Conservation (phyloP, 2,888 invertebrate genomes). For the Athrips mouffetella region DNA sequence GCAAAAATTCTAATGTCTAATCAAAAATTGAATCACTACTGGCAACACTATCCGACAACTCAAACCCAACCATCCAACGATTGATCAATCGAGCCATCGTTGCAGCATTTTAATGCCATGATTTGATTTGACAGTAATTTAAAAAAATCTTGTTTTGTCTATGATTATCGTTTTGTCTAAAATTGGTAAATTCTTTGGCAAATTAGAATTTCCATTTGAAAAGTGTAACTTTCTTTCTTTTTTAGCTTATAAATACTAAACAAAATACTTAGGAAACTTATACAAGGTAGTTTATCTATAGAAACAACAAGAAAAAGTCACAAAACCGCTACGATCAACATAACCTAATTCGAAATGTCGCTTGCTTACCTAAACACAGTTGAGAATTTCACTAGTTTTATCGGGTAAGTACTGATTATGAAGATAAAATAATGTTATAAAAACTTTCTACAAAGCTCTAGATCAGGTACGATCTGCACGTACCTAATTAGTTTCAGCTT, state of each 20-base stretch:
- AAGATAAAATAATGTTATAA: background rate
- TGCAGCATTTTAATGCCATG: too few species aligned
- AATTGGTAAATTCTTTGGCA: too few species aligned
- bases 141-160: too few species aligned
- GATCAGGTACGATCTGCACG: background rate
- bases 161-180: too few species aligned
- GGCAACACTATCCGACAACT: background rate
- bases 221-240: too few species aligned
- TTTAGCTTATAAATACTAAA: too few species aligned
- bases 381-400: conserved; percentile 71
- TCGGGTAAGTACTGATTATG: conserved; percentile 57
- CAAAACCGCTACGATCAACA: conserved; percentile 10
- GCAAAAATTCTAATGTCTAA: conserved; percentile 1
- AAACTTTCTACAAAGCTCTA: background rate
- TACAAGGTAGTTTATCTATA: too few species aligned
- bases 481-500: background rate
- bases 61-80: background rate
- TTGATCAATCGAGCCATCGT: conserved; percentile 5
- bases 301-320: background rate
- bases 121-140: too few species aligned
- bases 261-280: too few species aligned
- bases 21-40: background rate
- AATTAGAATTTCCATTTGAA: too few species aligned
- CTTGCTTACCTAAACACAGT: conserved; percentile 66
- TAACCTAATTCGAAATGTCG: conserved; percentile 67